Evolutionary conservation across 2,797 vertebrate genomes (phyloP), one percentile per base, ranked within the genome.

Genomic region (Lithobates pipiens): DNA sequence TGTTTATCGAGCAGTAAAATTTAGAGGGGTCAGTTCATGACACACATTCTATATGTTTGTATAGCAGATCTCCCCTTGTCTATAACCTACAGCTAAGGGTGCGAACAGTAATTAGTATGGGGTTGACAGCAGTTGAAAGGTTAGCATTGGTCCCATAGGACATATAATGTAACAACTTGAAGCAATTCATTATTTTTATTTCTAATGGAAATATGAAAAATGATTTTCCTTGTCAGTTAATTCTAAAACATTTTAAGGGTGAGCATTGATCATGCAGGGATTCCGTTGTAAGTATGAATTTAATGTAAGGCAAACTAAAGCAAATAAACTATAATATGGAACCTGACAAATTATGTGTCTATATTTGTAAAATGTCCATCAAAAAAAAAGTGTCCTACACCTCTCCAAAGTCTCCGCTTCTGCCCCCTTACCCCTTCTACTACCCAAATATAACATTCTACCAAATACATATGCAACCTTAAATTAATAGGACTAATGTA

Each of bases 1-100:
- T 77, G 57, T 83, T 86, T 83, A 73, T 68, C 21, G 76, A 75
- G 81, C 36, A 54, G 54, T 87, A 83, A 87, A 87, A 86, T 70
- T 76, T 44, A 87, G 6, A 63, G 44, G 76, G 86, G 71, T 87
- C 85, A 86, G 15, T 75, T 83, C 57, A 78, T 74, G 69, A 74
- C 85, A 79, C 69, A 83, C 46, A 87, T 85, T 85, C 42, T 29
- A 50, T 27, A 34, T 61, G 65, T 80, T 85, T 85, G 46, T 80
- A 42, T 78, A 73, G 71, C 78, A n/a, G 68, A 63, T 71, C 50
- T 63, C 46, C 44, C 32, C 46, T 67, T 29, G 46, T 8, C 25
- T 34, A 44, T 54, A 69, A 61, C 77, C 36, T 84, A 61, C 32
- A 61, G 29, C 36, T 65, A 67, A 25, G 69, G 46, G 18, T 29